A percentile compares a stretch with the other conserved stretches of the same genome.
Conservation (phyloP, 2,113 vertebrate genomes). For the Lepisosteus oculatus region DNA sequence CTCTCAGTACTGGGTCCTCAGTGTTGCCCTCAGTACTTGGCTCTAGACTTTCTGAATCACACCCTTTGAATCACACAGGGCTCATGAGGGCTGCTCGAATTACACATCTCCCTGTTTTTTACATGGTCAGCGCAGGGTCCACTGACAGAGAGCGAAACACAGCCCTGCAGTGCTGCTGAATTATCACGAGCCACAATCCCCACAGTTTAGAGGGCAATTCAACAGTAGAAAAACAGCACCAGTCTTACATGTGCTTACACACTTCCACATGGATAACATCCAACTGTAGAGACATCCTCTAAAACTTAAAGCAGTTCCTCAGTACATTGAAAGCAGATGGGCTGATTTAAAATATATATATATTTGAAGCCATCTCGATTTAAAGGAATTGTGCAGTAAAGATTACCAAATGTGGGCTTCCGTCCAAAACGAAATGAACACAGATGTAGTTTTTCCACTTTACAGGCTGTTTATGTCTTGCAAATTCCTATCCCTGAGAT, state of each 20-base stretch:
- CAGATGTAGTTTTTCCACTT: constrained; percentile 60
- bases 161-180: neutral
- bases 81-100: no score
- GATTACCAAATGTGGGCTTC: constrained; percentile 48
- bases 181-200: neutral
- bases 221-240: neutral
- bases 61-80: no score
- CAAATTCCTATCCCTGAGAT: constrained; percentile 53
- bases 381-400: constrained; percentile 56
- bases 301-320: constrained; percentile 40
- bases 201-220: neutral
- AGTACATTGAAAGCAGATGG: constrained; percentile 59
- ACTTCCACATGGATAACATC: constrained; percentile 32
- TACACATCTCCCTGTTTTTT: no score
- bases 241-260: constrained; percentile 11
- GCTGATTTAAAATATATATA: constrained; percentile 27
- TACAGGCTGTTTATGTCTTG: constrained; percentile 56
- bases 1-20: no score
- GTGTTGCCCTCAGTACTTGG: no score
- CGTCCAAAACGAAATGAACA: constrained; percentile 47
- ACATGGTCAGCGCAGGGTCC: neutral
- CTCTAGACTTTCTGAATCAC: no score
- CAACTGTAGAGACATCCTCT: constrained; percentile 33
- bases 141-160: neutral
- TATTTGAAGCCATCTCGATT: constrained; percentile 47